A percentile compares a stretch with the other conserved stretches of the same genome.
These are phyloP conservation scores for Ifrita kowaldi DNA, from an alignment of 2,113 vertebrate species.

Conservation along the genomic window DNA sequence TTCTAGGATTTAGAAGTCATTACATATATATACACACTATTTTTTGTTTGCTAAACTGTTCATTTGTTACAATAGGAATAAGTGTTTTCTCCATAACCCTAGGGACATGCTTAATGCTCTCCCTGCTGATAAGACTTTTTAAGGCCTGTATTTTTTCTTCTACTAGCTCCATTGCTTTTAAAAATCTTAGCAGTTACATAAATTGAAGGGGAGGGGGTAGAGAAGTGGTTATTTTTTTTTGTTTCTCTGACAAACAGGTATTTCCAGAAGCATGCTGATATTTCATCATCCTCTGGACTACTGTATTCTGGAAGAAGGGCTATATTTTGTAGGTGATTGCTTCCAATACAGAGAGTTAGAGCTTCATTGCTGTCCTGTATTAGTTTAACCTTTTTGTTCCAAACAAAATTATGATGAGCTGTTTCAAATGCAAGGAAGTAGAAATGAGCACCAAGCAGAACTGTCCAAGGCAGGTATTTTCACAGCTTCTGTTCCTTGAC, in stretches of 20 bases:
- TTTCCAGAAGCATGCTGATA: constrained; percentile 17
- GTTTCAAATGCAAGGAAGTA: background rate
- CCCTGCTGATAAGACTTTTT: background rate
- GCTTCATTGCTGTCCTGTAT: background rate
- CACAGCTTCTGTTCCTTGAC: background rate
- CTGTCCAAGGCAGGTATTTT: background rate
- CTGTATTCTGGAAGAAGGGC: background rate
- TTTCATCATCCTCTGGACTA: background rate
- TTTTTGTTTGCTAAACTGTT: background rate
- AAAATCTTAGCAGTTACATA: background rate
- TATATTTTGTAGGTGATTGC: constrained; percentile 10
- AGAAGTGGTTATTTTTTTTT: background rate
- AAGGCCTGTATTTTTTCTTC: background rate
- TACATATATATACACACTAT: background rate
- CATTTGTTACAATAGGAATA: background rate
- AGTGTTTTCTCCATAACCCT: background rate
- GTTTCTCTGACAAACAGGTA: background rate
- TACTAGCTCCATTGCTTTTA: background rate
- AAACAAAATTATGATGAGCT: background rate
- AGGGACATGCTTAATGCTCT: background rate
- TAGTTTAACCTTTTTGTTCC: background rate
- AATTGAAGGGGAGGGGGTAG: background rate
- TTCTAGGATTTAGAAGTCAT: background rate
- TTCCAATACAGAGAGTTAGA: background rate
- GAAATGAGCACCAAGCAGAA: background rate